phyloP scores from a whole-genome alignment of 2,797 vertebrate species.

The Sorex maritimensis region DNA sequence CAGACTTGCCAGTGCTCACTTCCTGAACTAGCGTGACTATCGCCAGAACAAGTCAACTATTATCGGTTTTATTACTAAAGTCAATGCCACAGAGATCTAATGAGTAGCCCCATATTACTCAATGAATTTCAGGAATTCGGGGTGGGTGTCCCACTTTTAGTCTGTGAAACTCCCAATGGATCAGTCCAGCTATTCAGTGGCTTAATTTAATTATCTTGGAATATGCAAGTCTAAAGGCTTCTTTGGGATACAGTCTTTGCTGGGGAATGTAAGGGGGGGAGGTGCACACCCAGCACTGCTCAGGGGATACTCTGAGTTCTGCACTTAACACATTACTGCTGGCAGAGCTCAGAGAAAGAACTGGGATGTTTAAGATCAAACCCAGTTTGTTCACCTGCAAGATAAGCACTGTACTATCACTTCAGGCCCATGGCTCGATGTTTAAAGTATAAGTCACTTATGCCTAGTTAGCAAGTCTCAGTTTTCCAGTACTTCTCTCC shows the following conservation, averaged over 20 bases:
- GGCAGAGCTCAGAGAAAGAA: too few relatives aligned
- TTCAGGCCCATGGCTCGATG: neutral
- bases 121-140: neutral
- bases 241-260: too few relatives aligned
- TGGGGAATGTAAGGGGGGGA: too few relatives aligned
- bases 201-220: constrained; percentile 65
- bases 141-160: constrained; percentile 8
- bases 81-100: neutral
- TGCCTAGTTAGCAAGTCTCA: neutral
- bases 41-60: constrained; percentile 52
- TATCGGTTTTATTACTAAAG: constrained; percentile 44
- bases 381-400: too few relatives aligned
- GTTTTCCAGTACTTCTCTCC: neutral
- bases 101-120: neutral
- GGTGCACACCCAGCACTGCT: too few relatives aligned
- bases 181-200: constrained; percentile 49
- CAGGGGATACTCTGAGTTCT: too few relatives aligned
- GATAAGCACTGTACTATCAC: too few relatives aligned
- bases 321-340: too few relatives aligned
- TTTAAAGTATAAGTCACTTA: constrained; percentile 8
- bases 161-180: neutral
- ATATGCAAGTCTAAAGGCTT: constrained; percentile 48
- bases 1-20: neutral
- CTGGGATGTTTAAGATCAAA: too few relatives aligned
- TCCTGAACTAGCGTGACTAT: constrained; percentile 45